Evolutionary conservation across 53 echinoderm and acorn worm genomes (phyloP), one percentile per base, ranked within the genome.

Genomic region (Echinarachnius parma): DNA sequence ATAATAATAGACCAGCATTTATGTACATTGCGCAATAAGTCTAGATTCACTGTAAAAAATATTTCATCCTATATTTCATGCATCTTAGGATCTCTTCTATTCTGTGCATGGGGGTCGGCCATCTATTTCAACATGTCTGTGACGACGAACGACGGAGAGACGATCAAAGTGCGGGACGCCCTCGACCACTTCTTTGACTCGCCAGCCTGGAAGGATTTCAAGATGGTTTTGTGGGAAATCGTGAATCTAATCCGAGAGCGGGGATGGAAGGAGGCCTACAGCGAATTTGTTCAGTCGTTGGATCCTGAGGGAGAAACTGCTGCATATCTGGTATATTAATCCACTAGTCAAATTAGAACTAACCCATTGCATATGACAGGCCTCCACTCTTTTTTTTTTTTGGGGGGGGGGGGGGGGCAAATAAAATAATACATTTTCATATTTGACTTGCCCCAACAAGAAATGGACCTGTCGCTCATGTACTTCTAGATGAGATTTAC

Each of bases 251-350:
- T 77, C 1, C 33, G 55, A 46, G 82, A 77, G 61, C 52, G 34
- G 9, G 95, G 95, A 16, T 95, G 95, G 95, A 69, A 67, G 62
- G 59, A 81, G 36, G 77, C 83, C n/a, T 95, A 86, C 81, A 80
- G 65, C 29, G 87, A 84, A 0, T 86, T 95, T 34, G 87, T 95
- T 24, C 77, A 87, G 28, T 74, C 95, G 0, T 39, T 95, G 21
- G 95, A 95, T 82, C 95, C 95, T 1, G 81, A 83, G 31, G 95
- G 95, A 24, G 95, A 95, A 21, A 78, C 53, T 10, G 81, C 90
- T 79, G 90, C 95, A 4, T 76, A 84, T 20, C 62, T 90, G 90
- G 95, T 83, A 67, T 49, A 52, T 53, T 39, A 39, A n/a, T n/a
- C n/a, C n/a, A n/a, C n/a, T n/a, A n/a, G n/a, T n/a, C n/a, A n/a